Evolutionary conservation across 2,797 vertebrate genomes (phyloP), one percentile per base, ranked within the genome.

Genomic region (Cheirogaleus major): DNA sequence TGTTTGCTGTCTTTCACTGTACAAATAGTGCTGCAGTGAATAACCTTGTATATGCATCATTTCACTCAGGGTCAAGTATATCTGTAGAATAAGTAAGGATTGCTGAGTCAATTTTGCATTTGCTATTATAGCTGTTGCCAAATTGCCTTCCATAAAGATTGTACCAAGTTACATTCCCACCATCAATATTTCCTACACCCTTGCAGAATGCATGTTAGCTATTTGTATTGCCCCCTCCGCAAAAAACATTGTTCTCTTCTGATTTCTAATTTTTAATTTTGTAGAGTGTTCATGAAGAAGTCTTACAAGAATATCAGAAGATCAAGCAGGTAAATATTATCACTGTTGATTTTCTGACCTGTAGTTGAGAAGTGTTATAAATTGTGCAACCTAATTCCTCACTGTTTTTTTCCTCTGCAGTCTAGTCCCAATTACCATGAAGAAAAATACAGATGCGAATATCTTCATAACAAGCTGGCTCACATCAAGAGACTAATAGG

Each of bases 401-500:
- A 35, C 50, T 89, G 61, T 89, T 69, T n/a, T 70, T 7, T 96
- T 5, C 43, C 86, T 92, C 98, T 57, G 5, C 97, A 99, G 99
- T 99, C 99, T 82, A 99, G 98, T 95, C 99, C 99, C 63, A 99
- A 98, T 98, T 99, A 99, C 98, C 98, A 99, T 22, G 98, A 99
- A 96, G 99, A 99, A 98, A 99, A 99, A 92, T 98, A 98, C 72
- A 99, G 99, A 98, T 99, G 99, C 83, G 99, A 99, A 97, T 99
- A 99, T 97, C 99, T 99, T 98, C 99, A 99, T 98, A 99, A 99
- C 98, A 99, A 99, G 98, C 98, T 99, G 98, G 99, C 99, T 97
- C 99, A 99, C 98, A 99, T 99, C 98, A 99, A 99, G 98, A 98
- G 98, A 96, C 99, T 99, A 25, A 99, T 99, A 98, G 98, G 98